phyloP scores from a whole-genome alignment of 1,140 invertebrate species.

The Prorops nasuta region DNA sequence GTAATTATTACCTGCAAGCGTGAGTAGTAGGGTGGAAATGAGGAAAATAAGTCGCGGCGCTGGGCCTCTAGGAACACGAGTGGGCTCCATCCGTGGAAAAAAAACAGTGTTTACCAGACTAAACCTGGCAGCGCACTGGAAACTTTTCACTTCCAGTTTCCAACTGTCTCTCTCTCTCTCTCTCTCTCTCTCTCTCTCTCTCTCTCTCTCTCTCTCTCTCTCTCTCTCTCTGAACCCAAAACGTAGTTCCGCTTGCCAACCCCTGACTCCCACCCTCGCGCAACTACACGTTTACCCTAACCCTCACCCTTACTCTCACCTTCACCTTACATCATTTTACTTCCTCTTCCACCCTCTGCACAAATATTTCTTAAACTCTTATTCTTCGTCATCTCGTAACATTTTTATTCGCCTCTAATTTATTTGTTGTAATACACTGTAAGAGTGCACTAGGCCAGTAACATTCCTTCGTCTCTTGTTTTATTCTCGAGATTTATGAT shows the following conservation, averaged over 20 bases:
- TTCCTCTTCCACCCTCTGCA: no score
- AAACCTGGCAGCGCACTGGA: conserved; percentile 25
- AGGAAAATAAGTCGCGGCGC: conserved; percentile 44
- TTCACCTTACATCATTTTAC: background rate
- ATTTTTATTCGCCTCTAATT: no score
- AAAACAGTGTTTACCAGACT: conserved; percentile 35
- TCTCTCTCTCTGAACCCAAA: no score
- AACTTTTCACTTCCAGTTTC: background rate
- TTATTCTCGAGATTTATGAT: no score
- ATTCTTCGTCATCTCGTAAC: no score
- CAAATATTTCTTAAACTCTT: no score
- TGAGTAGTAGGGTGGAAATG: conserved; percentile 39
- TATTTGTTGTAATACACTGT: no score
- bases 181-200: conserved; percentile 1
- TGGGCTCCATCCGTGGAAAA: conserved; percentile 41
- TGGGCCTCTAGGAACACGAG: conserved; percentile 41
- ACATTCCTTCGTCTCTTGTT: no score
- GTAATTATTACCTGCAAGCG: conserved; percentile 39
- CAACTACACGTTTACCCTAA: no score
- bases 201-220: background rate
- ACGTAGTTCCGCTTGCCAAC: no score
- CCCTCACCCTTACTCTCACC: background rate
- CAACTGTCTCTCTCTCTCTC: background rate
- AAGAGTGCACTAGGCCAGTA: no score
- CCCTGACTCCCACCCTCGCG: no score